Evolutionary conservation across 2,888 invertebrate species (phyloP), one percentile per base, ranked within the genome.

Genomic region (Machimus rusticus): DNA sequence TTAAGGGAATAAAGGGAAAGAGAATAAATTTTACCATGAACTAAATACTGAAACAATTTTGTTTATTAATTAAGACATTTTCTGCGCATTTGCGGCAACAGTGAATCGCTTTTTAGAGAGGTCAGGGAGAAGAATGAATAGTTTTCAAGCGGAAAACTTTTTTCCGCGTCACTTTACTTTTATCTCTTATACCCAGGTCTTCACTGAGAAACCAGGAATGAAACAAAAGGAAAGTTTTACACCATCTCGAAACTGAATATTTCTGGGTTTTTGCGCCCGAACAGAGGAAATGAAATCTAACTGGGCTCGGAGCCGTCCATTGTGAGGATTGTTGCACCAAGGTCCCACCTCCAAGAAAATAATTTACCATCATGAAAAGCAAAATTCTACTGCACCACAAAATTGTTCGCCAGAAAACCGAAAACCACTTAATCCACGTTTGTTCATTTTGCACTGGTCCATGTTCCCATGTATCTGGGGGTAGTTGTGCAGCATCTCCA

Each of bases 381-480:
- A 43, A 84, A 84, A 66, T 84, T 84, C 84, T 84, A 57, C 74
- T 39, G 43, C 66, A 84, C 84, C 84, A 46, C 84, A 84, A 84
- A 84, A 84, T 84, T 84, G 84, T 84, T 84, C 74, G 66, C 84
- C 66, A 74, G 84, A 84, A 84, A 84, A 84, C 84, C 84, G 84
- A 84, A 84, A 84, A 84, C 84, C 84, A 84, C 84, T 84, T 84
- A 84, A 84, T 84, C 84, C 84, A 66, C 84, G 84, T 84, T 84
- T 84, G 84, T 84, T 84, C 84, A 84, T 84, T 84, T 84, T 84
- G 28, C 84, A 84, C 84, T 43, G 66, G 19, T 23, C 82, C 82
- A 55, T 74, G 66, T 39, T 84, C 43, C 84, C 43, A 74, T 84
- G 66, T 37, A 74, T 74, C 39, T 66, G 3, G 9, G 77, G 37